Base-by-base conservation (phyloP, 2,888 invertebrate species). In the Lagria hirta region DNA sequence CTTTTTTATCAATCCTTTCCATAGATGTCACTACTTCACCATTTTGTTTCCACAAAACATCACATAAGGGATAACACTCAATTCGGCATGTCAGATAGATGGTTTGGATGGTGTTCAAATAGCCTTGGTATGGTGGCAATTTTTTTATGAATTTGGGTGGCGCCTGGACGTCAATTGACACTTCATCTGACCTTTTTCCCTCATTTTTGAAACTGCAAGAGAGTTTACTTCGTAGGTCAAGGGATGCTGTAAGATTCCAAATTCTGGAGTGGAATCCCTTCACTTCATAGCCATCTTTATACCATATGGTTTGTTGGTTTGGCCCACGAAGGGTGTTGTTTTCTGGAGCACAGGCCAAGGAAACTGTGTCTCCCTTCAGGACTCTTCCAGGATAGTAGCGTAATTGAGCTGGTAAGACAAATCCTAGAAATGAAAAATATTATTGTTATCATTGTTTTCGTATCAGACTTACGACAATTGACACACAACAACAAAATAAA, bases 51-150 rank as follows among this genome's bases (percentile, higher is more conserved):
- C 23, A 23, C 6, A 23, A 4, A 4, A 23, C 23, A 10, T 4
- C 4, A 23, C 23, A 23, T n/a, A 4, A 10, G 4, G 23, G 23
- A n/a, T 23, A n/a, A n/a, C 23, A 23, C 10, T 23, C 23, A 6
- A 23, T 23, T 23, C 4, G n/a, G n/a, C 23, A 23, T n/a, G 4
- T 23, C 10, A 23, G 23, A 23, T 4, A 23, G n/a, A 23, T n/a
- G 6, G n/a, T n/a, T 23, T 4, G 4, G 1, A 4, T n/a, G 4
- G 4, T n/a, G n/a, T 23, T n/a, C n/a, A 10, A n/a, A n/a, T 6
- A 4, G 4, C 23, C 23, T 1, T 6, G n/a, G 23, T 23, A 23
- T 4, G n/a, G n/a, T 4, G 3, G 4, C 10, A n/a, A 1, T 6
- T n/a, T n/a, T 4, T 23, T 23, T 23, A 23, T 23, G 10, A 23